These are phyloP conservation scores for Amyelois transitella DNA, from an alignment of 1,140 invertebrate genomes.

Conservation along the genomic window DNA sequence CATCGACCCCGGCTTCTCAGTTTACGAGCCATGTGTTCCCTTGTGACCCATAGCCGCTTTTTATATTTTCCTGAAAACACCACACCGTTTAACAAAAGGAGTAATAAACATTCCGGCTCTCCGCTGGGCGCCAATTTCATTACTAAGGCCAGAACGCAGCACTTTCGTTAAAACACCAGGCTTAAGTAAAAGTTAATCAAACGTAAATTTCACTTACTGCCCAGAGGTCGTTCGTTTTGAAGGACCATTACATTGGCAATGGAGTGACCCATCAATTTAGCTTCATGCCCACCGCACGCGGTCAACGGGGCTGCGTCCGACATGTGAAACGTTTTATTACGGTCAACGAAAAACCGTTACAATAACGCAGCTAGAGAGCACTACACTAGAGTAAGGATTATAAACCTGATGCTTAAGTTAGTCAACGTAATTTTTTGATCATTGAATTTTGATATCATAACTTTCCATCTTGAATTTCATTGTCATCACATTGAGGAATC, in stretches of 20 bases:
- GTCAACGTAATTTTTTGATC: background rate
- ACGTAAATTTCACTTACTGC: conserved; percentile 60
- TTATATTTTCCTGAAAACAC: conserved; percentile 5
- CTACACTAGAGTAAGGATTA: conserved; percentile 12
- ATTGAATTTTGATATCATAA: background rate
- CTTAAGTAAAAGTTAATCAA: conserved; percentile 55
- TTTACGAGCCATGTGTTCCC: conserved; percentile 20
- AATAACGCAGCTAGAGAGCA: conserved; percentile 39
- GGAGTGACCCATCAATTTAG: conserved; percentile 67
- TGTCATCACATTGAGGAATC: too few relatives aligned
- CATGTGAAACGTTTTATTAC: conserved; percentile 70
- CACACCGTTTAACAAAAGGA: background rate
- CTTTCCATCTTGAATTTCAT: too few relatives aligned
- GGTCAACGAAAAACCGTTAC: conserved; percentile 58
- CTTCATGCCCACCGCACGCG: conserved; percentile 57
- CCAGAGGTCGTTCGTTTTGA: conserved; percentile 61
- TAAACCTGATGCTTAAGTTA: background rate
- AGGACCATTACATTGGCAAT: conserved; percentile 66
- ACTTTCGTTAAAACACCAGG: conserved; percentile 36
- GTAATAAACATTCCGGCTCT: background rate
- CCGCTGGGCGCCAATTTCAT: background rate
- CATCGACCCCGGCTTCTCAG: conserved; percentile 16
- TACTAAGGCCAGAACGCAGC: background rate
- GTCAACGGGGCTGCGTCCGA: conserved; percentile 46
- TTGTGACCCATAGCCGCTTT: conserved; percentile 9